These are phyloP conservation scores for Nettapus auritus DNA, from an alignment of 2,113 vertebrate genomes.

Conservation along the genomic window DNA sequence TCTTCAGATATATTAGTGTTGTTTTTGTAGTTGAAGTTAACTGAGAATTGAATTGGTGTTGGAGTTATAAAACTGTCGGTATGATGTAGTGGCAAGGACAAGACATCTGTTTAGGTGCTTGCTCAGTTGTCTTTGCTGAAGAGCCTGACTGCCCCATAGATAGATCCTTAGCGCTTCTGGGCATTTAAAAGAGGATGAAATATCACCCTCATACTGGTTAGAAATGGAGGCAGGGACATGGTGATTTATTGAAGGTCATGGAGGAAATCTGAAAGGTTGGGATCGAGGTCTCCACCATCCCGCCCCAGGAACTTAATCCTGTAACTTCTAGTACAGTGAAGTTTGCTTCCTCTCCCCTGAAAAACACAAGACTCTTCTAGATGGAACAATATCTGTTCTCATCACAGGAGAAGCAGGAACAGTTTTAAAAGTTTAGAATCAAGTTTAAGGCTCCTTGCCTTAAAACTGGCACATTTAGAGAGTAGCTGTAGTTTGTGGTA, in stretches of 20 bases:
- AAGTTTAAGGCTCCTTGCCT: background rate
- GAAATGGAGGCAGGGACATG: background rate
- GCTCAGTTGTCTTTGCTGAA: background rate
- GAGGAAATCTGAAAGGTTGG: background rate
- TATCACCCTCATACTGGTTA: background rate
- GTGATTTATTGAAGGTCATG: conserved; percentile 15
- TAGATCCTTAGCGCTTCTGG: background rate
- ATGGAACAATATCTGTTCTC: background rate
- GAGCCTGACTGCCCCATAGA: background rate
- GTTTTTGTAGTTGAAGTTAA: background rate
- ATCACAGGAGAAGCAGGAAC: background rate
- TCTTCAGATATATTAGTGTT: background rate
- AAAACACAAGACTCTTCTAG: background rate
- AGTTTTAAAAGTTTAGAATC: background rate
- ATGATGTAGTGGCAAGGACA: background rate
- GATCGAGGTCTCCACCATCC: background rate
- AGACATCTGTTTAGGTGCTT: background rate
- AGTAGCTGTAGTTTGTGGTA: background rate
- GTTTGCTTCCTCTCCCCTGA: background rate
- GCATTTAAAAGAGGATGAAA: background rate
- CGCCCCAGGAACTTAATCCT: background rate
- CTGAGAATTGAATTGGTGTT: background rate
- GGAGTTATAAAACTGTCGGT: background rate
- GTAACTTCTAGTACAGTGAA: background rate
- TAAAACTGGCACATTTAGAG: background rate